Base-by-base conservation (phyloP, 2,797 vertebrate species). In the Pitangus sulphuratus region DNA sequence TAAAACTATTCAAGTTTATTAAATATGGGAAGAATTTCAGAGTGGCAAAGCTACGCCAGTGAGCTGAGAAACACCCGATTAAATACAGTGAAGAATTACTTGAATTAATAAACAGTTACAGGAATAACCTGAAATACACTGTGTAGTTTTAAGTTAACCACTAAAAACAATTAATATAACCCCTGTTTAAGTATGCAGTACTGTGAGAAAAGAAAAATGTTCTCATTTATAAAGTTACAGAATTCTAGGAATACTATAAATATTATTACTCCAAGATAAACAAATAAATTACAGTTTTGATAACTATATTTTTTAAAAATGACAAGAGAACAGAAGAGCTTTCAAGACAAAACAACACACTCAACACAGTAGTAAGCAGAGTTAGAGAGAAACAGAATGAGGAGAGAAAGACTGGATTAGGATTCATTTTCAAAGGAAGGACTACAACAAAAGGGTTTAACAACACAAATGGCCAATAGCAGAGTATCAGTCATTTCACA, bases 21-120 rank as follows among this genome's bases (percentile, higher is more conserved):
- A 74, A 80, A 45, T 85, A 93, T 10, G 37, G 66, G 26, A 91
- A 76, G 86, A 83, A 89, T 91, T 95, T 91, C 68, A 83, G 56
- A 80, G 51, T 39, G 42, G 56, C 44, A 89, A 89, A 72, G 51
- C 68, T 71, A 77, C 31, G 79, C 15, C 37, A 89, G 35, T 68
- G 35, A 84, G 35, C 45, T 91, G 76, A 95, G 82, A 94, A 93
- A 87, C 48, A 92, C 25, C 61, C 94, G 53, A 71, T 0, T 2
- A 89, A 93, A 89, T 39, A 57, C 11, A 77, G 13, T 39, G 51
- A 82, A 90, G 56, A 77, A 89, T 56, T 77, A 71, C 37, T 75
- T 61, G 45, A 89, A 90, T 74, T 78, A 85, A 90, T 87, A 77
- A 90, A 80, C 39, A 92, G 40, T 47, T 71, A 90, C 39, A 65